Evolutionary conservation across 2,797 vertebrate species (phyloP).

Genomic region (Notoglanidium macrostoma): DNA sequence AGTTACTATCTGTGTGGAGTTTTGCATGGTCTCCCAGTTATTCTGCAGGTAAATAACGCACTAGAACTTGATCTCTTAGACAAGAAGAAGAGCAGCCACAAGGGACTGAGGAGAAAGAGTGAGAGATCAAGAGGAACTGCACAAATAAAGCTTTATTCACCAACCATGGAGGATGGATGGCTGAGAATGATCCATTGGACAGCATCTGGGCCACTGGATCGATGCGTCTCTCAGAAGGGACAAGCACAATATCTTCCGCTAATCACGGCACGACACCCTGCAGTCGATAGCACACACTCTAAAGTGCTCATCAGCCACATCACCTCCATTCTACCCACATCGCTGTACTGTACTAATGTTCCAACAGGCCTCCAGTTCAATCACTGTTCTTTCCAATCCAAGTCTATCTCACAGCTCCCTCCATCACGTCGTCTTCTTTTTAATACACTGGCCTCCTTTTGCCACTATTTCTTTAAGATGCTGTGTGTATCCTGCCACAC

Average conservation of each 20-base stretch:
- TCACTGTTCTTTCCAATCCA: neutral
- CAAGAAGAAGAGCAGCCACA: constrained; percentile 28
- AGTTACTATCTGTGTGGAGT: neutral
- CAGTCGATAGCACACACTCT: constrained; percentile 69
- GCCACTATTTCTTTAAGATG: neutral
- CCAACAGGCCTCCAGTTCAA: constrained; percentile 60
- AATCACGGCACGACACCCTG: constrained; percentile 72
- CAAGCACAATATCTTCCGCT: constrained; percentile 74
- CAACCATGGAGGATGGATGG: constrained; percentile 45
- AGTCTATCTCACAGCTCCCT: neutral
- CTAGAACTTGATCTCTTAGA: neutral
- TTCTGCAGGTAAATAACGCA: neutral
- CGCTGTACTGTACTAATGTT: constrained; percentile 22
- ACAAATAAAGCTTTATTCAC: constrained; percentile 53
- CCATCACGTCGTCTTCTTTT: neutral
- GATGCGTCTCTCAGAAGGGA: constrained; percentile 67
- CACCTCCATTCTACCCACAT: constrained; percentile 49
- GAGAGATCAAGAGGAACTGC: constrained; percentile 56
- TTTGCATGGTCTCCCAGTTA: neutral
- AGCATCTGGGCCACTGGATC: constrained; percentile 67
- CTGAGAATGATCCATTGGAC: constrained; percentile 71
- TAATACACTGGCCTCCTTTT: too few species aligned
- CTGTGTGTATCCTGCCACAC: neutral
- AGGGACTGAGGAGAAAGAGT: constrained; percentile 29
- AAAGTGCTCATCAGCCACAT: constrained; percentile 32